Evolutionary conservation across 2,888 invertebrate genomes (phyloP), one percentile per base, ranked within the genome.

Genomic region (Morpho achilles): DNA sequence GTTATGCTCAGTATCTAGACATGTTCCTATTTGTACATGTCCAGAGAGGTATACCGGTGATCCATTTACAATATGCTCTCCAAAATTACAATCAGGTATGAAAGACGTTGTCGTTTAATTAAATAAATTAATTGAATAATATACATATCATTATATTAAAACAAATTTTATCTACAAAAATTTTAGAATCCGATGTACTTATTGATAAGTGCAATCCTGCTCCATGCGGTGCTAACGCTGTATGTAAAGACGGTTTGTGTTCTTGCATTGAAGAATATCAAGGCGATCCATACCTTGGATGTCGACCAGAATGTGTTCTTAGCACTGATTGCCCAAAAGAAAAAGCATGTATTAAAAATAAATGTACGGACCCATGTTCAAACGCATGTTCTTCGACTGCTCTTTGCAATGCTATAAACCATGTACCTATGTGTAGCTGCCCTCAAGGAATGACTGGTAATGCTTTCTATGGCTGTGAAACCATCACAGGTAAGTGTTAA

Each of bases 11-110:
- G 94, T 96, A 7, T 92, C 93, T 62, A 95, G 94, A 73, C 95
- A 96, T 71, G 93, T 91, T 59, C 95, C 96, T 1, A 92, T 93
- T 53, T 97, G 96, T 75, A 91, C 92, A 6, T 96, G 96, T 73
- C 81, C 93, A 1, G 91, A 93, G 32, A 94, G 93, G 67, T 95
- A 92, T 71, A 91, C 92, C 39, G 96, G 96, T 9, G 94, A 96
- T 85, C 94, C 96, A 9, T 96, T 96, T 76, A 91, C 84, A 8
- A 92, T 93, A 69, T 94, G 94, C 67, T 72, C 84, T 61, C 82
- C 77, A n/a, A 82, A 90, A 71, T 91, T 91, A 69, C 79, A 92
- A 80, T 79, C 88, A 78, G 85, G n/a, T 43, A 53, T 62, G 32
- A 32, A 7, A 88, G 89, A 73, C 93, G 93, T 67, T 91, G 90